These are phyloP conservation scores for Daptonema setosum DNA, from an alignment of 2,888 invertebrate genomes.

Conservation along the genomic window DNA sequence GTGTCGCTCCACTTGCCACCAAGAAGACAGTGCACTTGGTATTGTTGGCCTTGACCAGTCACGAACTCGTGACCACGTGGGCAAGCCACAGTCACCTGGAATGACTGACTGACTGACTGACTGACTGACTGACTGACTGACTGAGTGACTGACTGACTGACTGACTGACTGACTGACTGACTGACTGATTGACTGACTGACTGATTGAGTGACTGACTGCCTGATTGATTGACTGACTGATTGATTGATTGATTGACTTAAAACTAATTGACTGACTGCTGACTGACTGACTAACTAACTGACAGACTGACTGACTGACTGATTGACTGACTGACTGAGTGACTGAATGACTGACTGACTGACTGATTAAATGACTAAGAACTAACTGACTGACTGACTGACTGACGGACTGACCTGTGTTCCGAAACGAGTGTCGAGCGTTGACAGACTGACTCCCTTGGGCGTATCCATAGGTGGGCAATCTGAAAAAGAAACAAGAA, in stretches of 20 bases:
- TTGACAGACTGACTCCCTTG: conserved; percentile 19
- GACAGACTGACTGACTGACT: conserved; percentile 9
- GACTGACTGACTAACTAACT: conserved; percentile 22
- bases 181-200: conserved; percentile 12
- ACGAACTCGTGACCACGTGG: conserved; percentile 23
- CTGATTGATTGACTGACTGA: neutral
- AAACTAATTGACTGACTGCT: conserved; percentile 25
- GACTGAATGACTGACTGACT: neutral
- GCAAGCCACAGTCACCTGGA: conserved; percentile 18
- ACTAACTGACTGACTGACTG: neutral
- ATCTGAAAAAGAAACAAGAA: conserved; percentile 12
- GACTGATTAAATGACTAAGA: too few relatives aligned
- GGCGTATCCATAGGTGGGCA: conserved; percentile 19
- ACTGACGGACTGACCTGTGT: conserved; percentile 13
- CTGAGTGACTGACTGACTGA: neutral
- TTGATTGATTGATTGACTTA: too few relatives aligned
- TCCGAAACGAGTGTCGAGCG: conserved; percentile 19
- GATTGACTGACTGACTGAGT: neutral
- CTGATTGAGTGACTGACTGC: conserved; percentile 20
- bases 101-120: neutral
- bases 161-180: neutral
- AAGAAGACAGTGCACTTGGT: conserved; percentile 18
- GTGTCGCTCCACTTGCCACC: conserved; percentile 24
- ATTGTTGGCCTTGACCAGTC: conserved; percentile 19
- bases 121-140: neutral